Conservation (phyloP, 2,888 invertebrate species). For the Trisateles emortualis region DNA sequence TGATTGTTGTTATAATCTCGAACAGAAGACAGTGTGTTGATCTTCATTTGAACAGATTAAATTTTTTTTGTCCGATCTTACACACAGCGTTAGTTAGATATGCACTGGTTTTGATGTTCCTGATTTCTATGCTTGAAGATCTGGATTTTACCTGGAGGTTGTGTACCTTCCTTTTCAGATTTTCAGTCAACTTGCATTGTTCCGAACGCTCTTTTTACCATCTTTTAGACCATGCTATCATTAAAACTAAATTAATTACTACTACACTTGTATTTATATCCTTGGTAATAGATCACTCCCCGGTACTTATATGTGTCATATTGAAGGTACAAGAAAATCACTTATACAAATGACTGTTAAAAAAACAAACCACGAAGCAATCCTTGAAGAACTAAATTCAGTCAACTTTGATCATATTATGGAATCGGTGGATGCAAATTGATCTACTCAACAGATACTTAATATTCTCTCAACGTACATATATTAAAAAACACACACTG, state of each 20-base stretch:
- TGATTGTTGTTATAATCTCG: too few relatives aligned
- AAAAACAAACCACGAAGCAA: not conserved
- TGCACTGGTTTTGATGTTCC: too few relatives aligned
- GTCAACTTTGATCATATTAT: not conserved
- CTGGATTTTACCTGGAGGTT: too few relatives aligned
- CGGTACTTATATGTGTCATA: not conserved
- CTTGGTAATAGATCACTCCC: not conserved
- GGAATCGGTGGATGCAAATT: not conserved
- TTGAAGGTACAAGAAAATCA: not conserved
- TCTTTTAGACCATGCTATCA: not conserved
- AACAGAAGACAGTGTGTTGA: too few relatives aligned
- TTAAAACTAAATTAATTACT: not conserved
- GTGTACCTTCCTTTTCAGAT: too few relatives aligned
- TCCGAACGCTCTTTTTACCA: too few relatives aligned
- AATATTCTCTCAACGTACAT: not conserved
- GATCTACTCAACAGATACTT: not conserved
- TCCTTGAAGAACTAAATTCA: not conserved
- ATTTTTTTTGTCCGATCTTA: too few relatives aligned
- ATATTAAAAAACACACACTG: not conserved
- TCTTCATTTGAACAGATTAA: too few relatives aligned
- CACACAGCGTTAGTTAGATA: too few relatives aligned
- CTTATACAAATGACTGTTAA: not conserved
- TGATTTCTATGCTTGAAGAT: too few relatives aligned
- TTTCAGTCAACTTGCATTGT: too few relatives aligned
- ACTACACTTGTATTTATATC: not conserved